Base-by-base conservation (phyloP, 2,888 invertebrate species). In the Bellardia pandia region DNA sequence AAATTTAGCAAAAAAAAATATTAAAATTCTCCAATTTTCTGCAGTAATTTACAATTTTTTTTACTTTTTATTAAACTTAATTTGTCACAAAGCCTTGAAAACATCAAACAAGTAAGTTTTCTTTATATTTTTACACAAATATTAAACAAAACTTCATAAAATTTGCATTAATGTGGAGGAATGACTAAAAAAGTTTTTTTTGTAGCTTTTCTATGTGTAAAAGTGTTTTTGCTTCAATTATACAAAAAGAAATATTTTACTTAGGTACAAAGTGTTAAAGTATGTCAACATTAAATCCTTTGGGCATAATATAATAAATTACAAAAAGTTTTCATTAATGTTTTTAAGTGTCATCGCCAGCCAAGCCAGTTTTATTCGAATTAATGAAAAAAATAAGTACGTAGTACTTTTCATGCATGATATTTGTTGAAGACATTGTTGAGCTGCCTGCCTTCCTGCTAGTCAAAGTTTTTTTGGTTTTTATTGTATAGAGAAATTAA, bases 61-160 rank as follows among this genome's bases (percentile, higher is more conserved):
- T 77, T 75, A 78, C 75, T 78, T 78, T 71, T 69, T 48, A 48
- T 87, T 75, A 53, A 56, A 66, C 14, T 33, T 68, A 62, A 45
- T 78, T 45, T 53, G 48, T 75, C 23, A 6, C 62, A 78, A 81
- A 68, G 40, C 8, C 30, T 69, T 76, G 42, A 72, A 60, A 68
- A 42, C 9, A 53, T 74, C 45, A 48, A 69, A 9, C 77, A 82
- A 53, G 85, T 82, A 87, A 87, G 87, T 87, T 40, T 23, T 48
- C 30, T 64, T 45, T 11, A 2, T 40, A 23, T 37, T 23, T 45
- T 56, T 33, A 53, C 33, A 33, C 30, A 86, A 53, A 64, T 45
- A 16, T 37, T 30, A 23, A 8, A 33, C 16, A 62, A 81, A 64
- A n/a, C n/a, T 33, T 13, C 9, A 23, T 48, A 30, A 42, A 33